Conservation (phyloP, 2,888 invertebrate species). For the Harpalus rufipes region DNA sequence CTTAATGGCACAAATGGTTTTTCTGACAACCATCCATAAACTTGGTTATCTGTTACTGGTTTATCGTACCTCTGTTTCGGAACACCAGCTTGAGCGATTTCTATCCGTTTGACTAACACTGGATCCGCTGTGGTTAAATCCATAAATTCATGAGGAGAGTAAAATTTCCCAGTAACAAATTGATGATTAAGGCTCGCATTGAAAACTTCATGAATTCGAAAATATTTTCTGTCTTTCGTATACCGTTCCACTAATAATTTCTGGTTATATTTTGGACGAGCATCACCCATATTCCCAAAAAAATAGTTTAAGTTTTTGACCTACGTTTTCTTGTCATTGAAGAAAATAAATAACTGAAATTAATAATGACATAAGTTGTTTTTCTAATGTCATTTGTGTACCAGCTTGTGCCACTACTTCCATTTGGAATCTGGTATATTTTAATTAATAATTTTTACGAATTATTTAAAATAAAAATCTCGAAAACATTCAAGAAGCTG, state of each 20-base stretch:
- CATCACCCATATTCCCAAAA: not conserved
- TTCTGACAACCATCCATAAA: not conserved
- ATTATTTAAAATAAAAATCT: no score
- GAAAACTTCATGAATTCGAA: conserved; percentile 24
- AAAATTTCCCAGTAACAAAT: conserved; percentile 18
- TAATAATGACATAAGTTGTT: no score
- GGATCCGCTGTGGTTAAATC: conserved; percentile 11
- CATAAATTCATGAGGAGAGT: not conserved
- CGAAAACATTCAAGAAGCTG: no score
- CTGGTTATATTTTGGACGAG: not conserved
- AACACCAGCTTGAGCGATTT: not conserved
- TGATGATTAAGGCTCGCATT: not conserved
- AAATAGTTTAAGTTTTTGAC: no score
- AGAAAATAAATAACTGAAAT: no score
- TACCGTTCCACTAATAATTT: not conserved
- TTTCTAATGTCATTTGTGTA: no score
- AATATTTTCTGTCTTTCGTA: not conserved
- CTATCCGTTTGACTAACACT: not conserved
- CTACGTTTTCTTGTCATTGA: no score
- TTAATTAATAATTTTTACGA: no score
- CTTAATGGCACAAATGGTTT: conserved; percentile 69
- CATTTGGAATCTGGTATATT: no score
- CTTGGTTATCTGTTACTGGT: conserved; percentile 20
- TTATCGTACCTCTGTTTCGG: not conserved
- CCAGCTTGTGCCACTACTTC: no score